These are phyloP conservation scores for Brachyalestes nurse DNA, from an alignment of 2,797 vertebrate species.

Conservation along the genomic window DNA sequence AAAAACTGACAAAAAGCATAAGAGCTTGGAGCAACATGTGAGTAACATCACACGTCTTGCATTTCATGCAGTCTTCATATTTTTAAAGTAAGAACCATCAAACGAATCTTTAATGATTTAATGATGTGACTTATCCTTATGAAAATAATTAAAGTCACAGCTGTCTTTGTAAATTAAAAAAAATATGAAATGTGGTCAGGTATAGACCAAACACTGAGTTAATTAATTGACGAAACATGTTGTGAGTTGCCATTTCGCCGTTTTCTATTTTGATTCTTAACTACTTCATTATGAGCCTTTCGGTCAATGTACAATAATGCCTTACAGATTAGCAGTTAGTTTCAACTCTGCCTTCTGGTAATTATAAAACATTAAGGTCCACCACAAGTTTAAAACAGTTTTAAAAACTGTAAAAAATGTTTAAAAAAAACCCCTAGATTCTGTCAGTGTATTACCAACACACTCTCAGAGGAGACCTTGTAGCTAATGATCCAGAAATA, in stretches of 20 bases:
- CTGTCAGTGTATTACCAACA: conserved; percentile 70
- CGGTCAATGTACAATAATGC: conserved; percentile 57
- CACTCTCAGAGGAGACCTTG: conserved; percentile 66
- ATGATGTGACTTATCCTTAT: not conserved
- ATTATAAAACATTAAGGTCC: conserved; percentile 74
- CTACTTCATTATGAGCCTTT: conserved; percentile 61
- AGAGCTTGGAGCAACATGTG: no score
- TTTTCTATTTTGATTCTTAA: conserved; percentile 57
- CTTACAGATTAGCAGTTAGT: conserved; percentile 68
- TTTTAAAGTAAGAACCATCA: not conserved
- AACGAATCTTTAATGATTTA: not conserved
- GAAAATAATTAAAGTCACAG: not conserved
- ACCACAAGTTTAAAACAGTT: conserved; percentile 68
- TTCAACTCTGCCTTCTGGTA: conserved; percentile 66
- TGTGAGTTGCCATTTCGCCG: conserved; percentile 62
- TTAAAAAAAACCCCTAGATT: conserved; percentile 59
- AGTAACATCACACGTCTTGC: not conserved
- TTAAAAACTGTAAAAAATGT: not conserved
- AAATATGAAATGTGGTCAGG: conserved; percentile 39
- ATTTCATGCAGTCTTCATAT: not conserved
- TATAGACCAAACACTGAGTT: conserved; percentile 51
- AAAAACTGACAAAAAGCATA: not conserved
- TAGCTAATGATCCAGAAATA: conserved; percentile 76
- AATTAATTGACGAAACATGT: conserved; percentile 57
- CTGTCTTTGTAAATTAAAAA: conserved; percentile 12